Evolutionary conservation across 2,888 invertebrate species (phyloP).

Genomic region (Meta bourneti): DNA sequence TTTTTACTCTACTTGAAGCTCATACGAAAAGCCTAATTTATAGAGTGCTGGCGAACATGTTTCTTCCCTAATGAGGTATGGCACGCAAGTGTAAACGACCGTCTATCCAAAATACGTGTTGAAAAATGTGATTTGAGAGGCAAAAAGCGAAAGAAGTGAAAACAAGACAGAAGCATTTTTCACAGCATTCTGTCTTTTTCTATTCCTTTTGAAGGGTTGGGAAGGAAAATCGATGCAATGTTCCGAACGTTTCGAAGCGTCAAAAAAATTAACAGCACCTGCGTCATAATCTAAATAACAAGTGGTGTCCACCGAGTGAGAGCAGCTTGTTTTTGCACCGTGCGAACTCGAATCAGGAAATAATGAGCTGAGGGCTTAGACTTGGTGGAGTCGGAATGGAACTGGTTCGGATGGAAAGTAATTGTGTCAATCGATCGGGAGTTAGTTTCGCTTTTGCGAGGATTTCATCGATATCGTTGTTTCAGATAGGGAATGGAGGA

Average conservation of each 20-base stretch:
- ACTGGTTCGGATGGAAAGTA: conserved; percentile 26
- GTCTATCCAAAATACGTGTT: conserved; percentile 49
- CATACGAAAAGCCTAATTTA: background rate
- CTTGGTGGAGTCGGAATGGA: conserved; percentile 23
- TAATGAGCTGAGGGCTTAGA: conserved; percentile 47
- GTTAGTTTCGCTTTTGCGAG: conserved; percentile 17
- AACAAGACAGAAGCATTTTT: background rate
- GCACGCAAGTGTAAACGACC: conserved; percentile 36
- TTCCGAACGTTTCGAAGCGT: background rate
- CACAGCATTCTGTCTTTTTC: background rate
- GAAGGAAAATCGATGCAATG: conserved; percentile 4
- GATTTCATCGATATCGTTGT: background rate
- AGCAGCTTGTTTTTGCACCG: conserved; percentile 19
- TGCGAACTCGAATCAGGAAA: conserved; percentile 17
- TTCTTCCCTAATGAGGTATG: conserved; percentile 33
- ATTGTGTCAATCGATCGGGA: conserved; percentile 19
- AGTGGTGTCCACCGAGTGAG: conserved; percentile 45
- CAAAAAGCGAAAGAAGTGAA: background rate
- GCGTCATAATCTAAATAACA: conserved; percentile 50
- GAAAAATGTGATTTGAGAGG: conserved; percentile 46
- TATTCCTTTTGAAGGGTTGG: background rate
- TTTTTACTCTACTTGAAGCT: background rate
- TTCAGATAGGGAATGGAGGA: background rate
- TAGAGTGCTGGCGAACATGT: background rate
- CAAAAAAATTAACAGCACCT: conserved; percentile 48